Base-by-base conservation (phyloP, 2,113 vertebrate species). In the Scopus umbretta region DNA sequence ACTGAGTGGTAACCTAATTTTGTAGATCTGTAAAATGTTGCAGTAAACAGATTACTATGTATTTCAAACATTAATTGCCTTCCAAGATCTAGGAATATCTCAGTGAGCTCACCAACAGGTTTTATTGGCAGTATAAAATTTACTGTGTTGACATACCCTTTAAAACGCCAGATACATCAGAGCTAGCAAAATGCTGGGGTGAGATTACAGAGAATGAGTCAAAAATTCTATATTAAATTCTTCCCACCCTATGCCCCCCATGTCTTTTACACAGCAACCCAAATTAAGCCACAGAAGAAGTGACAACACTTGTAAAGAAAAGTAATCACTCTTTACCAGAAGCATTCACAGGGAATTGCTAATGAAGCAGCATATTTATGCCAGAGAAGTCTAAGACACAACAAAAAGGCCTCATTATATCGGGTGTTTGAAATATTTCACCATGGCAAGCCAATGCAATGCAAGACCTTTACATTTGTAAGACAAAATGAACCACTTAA, bases 1-100 rank as follows among this genome's bases (percentile, higher is more conserved):
- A 86, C 94, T 86, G 94, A 78, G 86, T 88, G 90, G 10, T 16
- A 42, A 29, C 49, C 43, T 81, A 73, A 89, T 89, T 97, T 97
- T 87, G 94, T 70, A 88, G 94, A 92, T 74, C 67, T 95, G 91
- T 97, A 98, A 98, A 97, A 95, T 40, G 86, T 70, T 71, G 20
- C 95, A 95, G 93, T 98, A 98, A 98, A 98, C 96, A 98, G 88
- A 96, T 97, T 96, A 96, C 96, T 97, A 53, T 79, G 91, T 95
- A 97, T 98, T 97, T 97, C 97, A 97, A 96, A 88, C 42, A 25
- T 96, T 97, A 97, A 96, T 96, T 97, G 94, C 92, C 78, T 96
- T 90, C 72, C 73, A 85, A 92, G 91, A 94, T 88, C 81, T 95
- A 96, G 95, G 94, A 97, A 95, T 94, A 97, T 96, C 97, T 97